Evolutionary conservation across 2,888 invertebrate species (phyloP).

Genomic region (Schizotus pectinicornis): DNA sequence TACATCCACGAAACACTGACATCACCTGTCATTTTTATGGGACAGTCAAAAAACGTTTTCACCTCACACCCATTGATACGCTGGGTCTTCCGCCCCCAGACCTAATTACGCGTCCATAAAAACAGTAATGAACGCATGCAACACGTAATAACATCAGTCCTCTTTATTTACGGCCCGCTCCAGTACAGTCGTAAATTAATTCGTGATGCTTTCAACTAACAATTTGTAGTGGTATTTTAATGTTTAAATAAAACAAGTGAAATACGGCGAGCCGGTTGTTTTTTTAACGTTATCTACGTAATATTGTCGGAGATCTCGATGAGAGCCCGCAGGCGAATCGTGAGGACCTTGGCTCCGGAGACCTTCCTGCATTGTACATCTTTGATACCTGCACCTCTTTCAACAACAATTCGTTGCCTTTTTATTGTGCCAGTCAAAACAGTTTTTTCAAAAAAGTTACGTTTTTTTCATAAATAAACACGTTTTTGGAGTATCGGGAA

Average conservation of each 20-base stretch:
- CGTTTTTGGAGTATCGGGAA: too few species aligned
- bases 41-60: slow-evolving; percentile 1
- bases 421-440: background rate
- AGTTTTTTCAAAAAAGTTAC: too few species aligned
- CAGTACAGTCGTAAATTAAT: slow-evolving; percentile 21
- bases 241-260: slow-evolving; percentile 25
- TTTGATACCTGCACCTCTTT: slow-evolving; percentile 37
- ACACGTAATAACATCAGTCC: slow-evolving; percentile 13
- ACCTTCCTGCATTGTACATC: slow-evolving; percentile 51
- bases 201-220: slow-evolving; percentile 19
- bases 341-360: slow-evolving; percentile 52
- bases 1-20: slow-evolving; percentile 39
- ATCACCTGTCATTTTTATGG: slow-evolving; percentile 39
- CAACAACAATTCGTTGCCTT: background rate
- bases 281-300: slow-evolving; percentile 36
- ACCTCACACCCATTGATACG: too few species aligned
- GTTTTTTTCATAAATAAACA: too few species aligned
- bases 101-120: slow-evolving; percentile 20
- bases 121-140: slow-evolving; percentile 20
- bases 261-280: slow-evolving; percentile 31
- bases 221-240: slow-evolving; percentile 28
- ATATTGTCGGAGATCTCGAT: slow-evolving; percentile 41
- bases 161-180: slow-evolving; percentile 19
- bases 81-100: too few species aligned
- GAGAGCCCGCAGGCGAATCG: slow-evolving; percentile 42